Conservation (phyloP, 1,140 invertebrate genomes). For the Phymastichus coffea region DNA sequence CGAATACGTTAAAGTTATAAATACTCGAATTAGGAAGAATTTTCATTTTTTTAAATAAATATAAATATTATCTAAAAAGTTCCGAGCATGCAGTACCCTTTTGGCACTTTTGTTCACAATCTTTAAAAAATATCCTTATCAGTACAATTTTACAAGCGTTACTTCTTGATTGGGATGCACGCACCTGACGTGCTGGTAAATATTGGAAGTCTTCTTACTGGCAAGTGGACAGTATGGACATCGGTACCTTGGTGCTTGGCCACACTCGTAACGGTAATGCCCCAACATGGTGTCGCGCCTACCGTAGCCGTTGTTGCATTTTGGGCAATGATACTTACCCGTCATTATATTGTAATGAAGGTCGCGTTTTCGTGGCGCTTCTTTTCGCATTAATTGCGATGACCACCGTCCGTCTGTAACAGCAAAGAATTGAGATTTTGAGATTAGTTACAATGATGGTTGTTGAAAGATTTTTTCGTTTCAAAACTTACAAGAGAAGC, state of each 20-base stretch:
- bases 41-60: too few relatives aligned
- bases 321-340: conserved; percentile 53
- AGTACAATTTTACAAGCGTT: conserved; percentile 47
- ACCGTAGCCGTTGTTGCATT: conserved; percentile 52
- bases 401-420: too few relatives aligned
- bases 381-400: too few relatives aligned
- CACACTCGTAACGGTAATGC: conserved; percentile 60
- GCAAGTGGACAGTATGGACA: conserved; percentile 57
- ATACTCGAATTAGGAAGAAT: too few relatives aligned
- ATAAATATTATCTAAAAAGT: too few relatives aligned
- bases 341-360: conserved; percentile 43
- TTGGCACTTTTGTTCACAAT: too few relatives aligned
- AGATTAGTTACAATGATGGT: conserved; percentile 26
- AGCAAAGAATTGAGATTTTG: conserved; percentile 36
- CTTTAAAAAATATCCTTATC: conserved; percentile 24
- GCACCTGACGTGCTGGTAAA: conserved; percentile 50
- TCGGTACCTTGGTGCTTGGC: conserved; percentile 61
- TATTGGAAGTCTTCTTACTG: conserved; percentile 52
- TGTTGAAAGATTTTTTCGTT: not conserved
- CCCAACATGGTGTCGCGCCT: conserved; percentile 51
- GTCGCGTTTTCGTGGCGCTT: conserved; percentile 24
- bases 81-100: too few relatives aligned
- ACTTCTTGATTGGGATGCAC: conserved; percentile 47
- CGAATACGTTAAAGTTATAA: too few relatives aligned
- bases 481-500: too few relatives aligned